Conservation (phyloP, 2,113 vertebrate species). For the Prunella fulvescens region DNA sequence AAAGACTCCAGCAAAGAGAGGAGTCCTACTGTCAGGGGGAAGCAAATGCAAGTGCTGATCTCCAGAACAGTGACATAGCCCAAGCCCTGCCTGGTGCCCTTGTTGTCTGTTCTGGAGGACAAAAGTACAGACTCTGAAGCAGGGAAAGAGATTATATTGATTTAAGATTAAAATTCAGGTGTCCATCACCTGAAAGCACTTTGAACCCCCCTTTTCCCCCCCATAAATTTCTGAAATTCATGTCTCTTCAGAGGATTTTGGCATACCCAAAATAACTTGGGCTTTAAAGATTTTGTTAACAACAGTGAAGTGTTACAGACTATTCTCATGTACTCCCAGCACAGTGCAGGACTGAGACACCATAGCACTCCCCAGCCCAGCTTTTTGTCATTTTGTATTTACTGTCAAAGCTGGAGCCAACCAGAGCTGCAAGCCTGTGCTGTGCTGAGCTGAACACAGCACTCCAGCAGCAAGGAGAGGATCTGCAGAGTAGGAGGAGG, state of each 20-base stretch:
- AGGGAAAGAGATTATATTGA: neutral
- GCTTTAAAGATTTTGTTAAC: neutral
- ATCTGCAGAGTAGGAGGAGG: slow-evolving; percentile 3
- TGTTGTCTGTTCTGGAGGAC: neutral
- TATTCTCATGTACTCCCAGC: neutral
- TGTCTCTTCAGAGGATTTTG: neutral
- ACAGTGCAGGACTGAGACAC: neutral
- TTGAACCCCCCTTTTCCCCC: accelerated
- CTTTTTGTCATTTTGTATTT: neutral
- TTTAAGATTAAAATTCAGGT: neutral
- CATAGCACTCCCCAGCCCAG: neutral
- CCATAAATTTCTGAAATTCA: neutral
- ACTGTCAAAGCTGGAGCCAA: neutral
- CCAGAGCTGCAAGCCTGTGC: neutral
- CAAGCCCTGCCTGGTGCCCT: neutral
- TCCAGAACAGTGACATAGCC: accelerated
- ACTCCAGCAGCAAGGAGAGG: neutral
- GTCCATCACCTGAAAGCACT: neutral
- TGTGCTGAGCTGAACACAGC: neutral
- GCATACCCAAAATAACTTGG: neutral
- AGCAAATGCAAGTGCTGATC: neutral
- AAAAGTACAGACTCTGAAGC: neutral
- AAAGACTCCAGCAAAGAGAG: neutral
- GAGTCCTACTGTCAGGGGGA: neutral
- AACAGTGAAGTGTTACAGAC: neutral